Evolutionary conservation across 2,888 invertebrate genomes (phyloP).

Genomic region (Pharmacophagus antenor): DNA sequence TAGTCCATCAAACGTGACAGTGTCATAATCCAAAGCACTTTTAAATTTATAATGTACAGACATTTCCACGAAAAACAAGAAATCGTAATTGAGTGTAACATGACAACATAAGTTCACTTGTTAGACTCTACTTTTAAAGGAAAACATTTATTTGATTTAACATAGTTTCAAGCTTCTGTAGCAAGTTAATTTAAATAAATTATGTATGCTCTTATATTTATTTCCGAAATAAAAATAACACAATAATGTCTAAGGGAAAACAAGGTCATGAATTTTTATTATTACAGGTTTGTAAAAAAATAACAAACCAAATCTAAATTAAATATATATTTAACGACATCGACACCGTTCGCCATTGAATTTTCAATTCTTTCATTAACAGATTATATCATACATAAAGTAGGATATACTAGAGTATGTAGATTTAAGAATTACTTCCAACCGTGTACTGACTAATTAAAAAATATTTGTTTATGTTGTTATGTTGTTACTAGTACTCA

Average conservation of each 20-base stretch:
- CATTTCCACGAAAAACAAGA: slow-evolving; percentile 78
- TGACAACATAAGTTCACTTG: slow-evolving; percentile 44
- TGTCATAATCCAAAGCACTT: slow-evolving; percentile 96
- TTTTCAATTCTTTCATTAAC: slow-evolving; percentile 2
- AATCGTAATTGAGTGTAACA: slow-evolving; percentile 45
- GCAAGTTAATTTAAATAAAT: background rate
- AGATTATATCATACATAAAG: background rate
- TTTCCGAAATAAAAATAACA: background rate
- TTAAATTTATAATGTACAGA: slow-evolving; percentile 99
- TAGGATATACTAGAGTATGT: background rate
- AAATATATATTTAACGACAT: slow-evolving; percentile 2
- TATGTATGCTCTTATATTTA: background rate
- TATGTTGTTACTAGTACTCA: too few species aligned
- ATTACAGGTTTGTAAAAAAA: background rate
- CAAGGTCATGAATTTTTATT: background rate
- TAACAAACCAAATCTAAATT: background rate
- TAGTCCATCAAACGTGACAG: slow-evolving; percentile 97
- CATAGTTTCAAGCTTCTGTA: background rate
- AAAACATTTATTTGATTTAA: slow-evolving; percentile 15
- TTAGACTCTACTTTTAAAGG: slow-evolving; percentile 3
- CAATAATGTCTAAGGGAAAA: background rate
- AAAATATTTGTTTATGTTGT: too few species aligned
- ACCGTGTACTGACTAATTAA: too few species aligned
- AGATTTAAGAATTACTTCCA: too few species aligned
- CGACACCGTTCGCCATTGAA: slow-evolving; percentile 21